Evolutionary conservation across 1,140 invertebrate species (phyloP).

Genomic region (Drosophila ohnishii): DNA sequence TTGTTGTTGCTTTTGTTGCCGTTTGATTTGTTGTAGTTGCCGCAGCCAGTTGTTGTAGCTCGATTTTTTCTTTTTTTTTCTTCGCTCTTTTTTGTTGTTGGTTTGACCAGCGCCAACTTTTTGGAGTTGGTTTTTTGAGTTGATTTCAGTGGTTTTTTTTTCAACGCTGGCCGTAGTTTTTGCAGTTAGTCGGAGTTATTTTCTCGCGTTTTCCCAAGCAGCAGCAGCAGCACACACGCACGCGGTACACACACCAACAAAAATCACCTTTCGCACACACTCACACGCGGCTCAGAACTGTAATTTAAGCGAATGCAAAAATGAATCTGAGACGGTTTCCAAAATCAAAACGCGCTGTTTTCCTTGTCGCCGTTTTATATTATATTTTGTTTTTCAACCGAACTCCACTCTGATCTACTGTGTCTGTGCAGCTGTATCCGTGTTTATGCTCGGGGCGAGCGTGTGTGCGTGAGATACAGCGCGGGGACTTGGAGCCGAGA

Average conservation of each 20-base stretch:
- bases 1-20: slow-evolving; percentile 56
- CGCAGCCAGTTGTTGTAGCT: slow-evolving; percentile 56
- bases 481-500: slow-evolving; percentile 19
- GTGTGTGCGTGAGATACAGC: slow-evolving; percentile 26
- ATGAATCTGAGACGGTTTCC: slow-evolving; percentile 39
- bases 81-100: slow-evolving; percentile 41
- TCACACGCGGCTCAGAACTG: slow-evolving; percentile 30
- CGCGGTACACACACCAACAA: slow-evolving; percentile 43
- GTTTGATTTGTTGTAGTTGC: slow-evolving; percentile 55
- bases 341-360: slow-evolving; percentile 52
- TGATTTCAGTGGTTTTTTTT: slow-evolving; percentile 36
- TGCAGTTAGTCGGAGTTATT: slow-evolving; percentile 35
- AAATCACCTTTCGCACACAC: slow-evolving; percentile 35
- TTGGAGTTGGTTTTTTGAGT: slow-evolving; percentile 45
- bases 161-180: slow-evolving; percentile 13
- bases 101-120: slow-evolving; percentile 54
- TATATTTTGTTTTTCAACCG: slow-evolving; percentile 9
- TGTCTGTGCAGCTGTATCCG: slow-evolving; percentile 28
- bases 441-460: slow-evolving; percentile 25
- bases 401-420: slow-evolving; percentile 58
- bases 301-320: slow-evolving; percentile 42
- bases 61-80: slow-evolving; percentile 32
- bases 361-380: slow-evolving; percentile 1
- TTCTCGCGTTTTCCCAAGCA: slow-evolving; percentile 37
- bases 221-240: slow-evolving; percentile 23